Base-by-base conservation (phyloP, 2,888 invertebrate species). In the Elgonia sp. region DNA sequence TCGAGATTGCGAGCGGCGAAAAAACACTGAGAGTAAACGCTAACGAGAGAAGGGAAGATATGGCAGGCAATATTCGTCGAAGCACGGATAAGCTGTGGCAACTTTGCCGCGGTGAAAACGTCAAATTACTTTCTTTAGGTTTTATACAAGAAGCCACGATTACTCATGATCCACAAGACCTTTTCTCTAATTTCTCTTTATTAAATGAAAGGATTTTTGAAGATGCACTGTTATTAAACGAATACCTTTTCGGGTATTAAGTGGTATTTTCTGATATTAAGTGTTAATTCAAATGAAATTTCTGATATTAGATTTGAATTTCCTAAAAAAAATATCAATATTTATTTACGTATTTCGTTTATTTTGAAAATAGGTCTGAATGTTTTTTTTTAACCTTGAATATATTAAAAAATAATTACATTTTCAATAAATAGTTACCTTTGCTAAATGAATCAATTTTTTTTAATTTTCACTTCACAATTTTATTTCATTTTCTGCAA, bases 101-200 rank as follows among this genome's bases (percentile, higher is more conserved):
- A 40, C 72, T 73, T 57, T 20, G 40, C 14, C 16, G 72, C 57
- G 12, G 21, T 20, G 40, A 39, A 73, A 73, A 73, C 57, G 72
- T 73, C 72, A 73, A 73, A 73, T 73, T 73, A 73, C 72, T 57
- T 73, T 73, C 57, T 73, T 73, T 40, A 63, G 40, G 40, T 40
- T 63, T 63, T 18, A 63, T 63, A 63, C 39, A 39, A 63, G 40
- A 63, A 67, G 16, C 67, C 16, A 21, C 21, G 67, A 63, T 67
- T 42, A 67, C 42, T 67, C 21, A 20, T 46, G 14, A 67, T 21
- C 29, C 21, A 39, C 9, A 20, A 14, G 20, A 20, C 37, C 21
- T 42, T 67, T 67, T 40, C 63, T 63, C 39, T 63, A n/a, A 67
- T 42, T 67, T 67, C 46, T 21, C 46, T 46, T 67, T 67, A 67